Evolutionary conservation across 2,113 vertebrate genomes (phyloP).

Genomic region (Myanophis thanlyinensis): DNA sequence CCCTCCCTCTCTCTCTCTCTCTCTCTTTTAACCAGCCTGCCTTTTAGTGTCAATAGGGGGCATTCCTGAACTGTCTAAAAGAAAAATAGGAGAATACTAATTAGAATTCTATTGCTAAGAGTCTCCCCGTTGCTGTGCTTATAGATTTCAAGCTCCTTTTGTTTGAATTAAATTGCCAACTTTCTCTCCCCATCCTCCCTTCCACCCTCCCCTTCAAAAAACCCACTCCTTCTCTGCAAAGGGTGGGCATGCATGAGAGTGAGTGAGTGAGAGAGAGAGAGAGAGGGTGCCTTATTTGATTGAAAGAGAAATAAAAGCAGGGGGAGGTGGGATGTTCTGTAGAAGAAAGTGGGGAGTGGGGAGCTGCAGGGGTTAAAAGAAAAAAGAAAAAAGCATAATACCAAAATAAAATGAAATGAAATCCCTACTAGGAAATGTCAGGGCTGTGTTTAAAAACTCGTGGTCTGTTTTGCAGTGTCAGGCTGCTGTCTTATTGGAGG

Average conservation of each 20-base stretch:
- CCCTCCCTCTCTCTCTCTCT: conserved; percentile 27
- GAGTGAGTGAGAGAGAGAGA: too few species aligned
- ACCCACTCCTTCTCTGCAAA: conserved; percentile 65
- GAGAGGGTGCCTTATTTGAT: conserved; percentile 71
- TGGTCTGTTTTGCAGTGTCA: conserved; percentile 77
- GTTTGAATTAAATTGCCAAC: conserved; percentile 86
- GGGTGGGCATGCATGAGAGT: conserved; percentile 33
- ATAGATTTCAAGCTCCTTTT: conserved; percentile 83
- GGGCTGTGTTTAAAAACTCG: conserved; percentile 75
- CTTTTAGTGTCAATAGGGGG: conserved; percentile 98
- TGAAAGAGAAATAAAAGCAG: conserved; percentile 53
- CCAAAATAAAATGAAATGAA: not conserved
- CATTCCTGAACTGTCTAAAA: conserved; percentile 99
- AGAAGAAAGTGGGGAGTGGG: not conserved
- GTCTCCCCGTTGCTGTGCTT: conserved; percentile 79
- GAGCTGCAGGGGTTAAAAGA: conserved; percentile 53
- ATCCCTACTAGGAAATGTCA: conserved; percentile 68
- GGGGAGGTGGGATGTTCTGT: conserved; percentile 16
- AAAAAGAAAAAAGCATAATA: conserved; percentile 54
- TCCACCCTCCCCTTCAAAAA: not conserved
- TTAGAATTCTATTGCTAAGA: conserved; percentile 85
- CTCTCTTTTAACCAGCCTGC: conserved; percentile 81
- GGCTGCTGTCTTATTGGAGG: conserved; percentile 69
- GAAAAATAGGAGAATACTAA: conserved; percentile 96
- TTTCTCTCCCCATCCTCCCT: conserved; percentile 51